These are phyloP conservation scores for Andrena cerasifolii DNA, from an alignment of 1,140 invertebrate species.

Conservation along the genomic window DNA sequence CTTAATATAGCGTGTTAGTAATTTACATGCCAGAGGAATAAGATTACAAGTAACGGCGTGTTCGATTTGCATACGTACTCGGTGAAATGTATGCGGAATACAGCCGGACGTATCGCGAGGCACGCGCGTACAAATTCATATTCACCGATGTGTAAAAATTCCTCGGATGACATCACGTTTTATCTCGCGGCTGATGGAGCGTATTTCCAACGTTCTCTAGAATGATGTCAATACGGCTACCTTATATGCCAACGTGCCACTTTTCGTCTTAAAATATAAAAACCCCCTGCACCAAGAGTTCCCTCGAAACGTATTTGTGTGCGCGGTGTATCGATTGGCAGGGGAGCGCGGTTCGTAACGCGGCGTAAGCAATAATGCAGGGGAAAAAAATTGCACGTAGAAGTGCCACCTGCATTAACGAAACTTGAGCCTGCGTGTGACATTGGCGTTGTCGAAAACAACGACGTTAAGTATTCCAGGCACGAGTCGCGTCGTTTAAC, in stretches of 20 bases:
- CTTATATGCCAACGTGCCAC: constrained; percentile 4
- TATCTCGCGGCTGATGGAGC: neutral
- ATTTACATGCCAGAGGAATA: too few relatives aligned
- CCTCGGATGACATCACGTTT: constrained; percentile 33
- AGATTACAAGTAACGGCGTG: too few relatives aligned
- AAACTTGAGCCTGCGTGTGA: neutral
- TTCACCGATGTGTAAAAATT: constrained; percentile 40
- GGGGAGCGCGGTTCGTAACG: too few relatives aligned
- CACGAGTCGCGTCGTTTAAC: constrained; percentile 46
- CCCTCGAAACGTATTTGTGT: neutral
- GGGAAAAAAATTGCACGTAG: neutral
- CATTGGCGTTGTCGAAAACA: constrained; percentile 1
- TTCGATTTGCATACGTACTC: neutral
- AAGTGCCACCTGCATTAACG: neutral
- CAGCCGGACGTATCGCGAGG: constrained; percentile 2
- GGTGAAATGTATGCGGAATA: neutral
- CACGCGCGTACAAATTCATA: constrained; percentile 35
- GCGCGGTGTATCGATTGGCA: too few relatives aligned
- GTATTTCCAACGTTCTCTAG: constrained; percentile 23
- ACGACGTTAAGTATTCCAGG: constrained; percentile 42
- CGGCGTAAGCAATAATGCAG: too few relatives aligned
- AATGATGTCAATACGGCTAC: constrained; percentile 38
- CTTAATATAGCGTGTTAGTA: too few relatives aligned
- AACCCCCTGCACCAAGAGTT: neutral
- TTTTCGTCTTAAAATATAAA: neutral